phyloP scores from a whole-genome alignment of 2,888 invertebrate species.

The Chydorus sphaericus region DNA sequence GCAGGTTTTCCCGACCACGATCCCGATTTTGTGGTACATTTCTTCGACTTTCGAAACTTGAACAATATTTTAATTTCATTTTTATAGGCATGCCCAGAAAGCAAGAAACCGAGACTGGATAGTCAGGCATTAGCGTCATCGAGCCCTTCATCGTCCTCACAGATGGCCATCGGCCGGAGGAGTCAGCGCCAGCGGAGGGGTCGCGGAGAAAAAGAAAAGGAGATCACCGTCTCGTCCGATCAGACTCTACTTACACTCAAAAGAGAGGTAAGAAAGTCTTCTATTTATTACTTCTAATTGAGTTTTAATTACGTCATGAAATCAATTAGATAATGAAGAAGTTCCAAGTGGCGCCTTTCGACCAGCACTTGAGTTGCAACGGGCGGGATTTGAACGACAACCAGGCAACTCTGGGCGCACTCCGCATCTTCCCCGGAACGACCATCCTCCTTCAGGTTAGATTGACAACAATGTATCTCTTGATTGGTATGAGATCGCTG shows the following conservation, averaged over 20 bases:
- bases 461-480: too few relatives aligned
- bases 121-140: neutral
- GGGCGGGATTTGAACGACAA: constrained; percentile 25
- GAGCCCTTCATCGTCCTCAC: neutral
- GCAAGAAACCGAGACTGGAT: constrained; percentile 6
- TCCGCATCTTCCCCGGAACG: constrained; percentile 25
- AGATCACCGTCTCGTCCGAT: constrained; percentile 30
- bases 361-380: constrained; percentile 28
- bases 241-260: constrained; percentile 32
- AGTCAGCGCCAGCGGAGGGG: constrained; percentile 29
- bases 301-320: neutral
- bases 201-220: constrained; percentile 30
- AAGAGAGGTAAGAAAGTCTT: constrained; percentile 26
- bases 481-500: too few relatives aligned
- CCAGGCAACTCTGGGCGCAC: constrained; percentile 24
- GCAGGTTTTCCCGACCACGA: constrained; percentile 1
- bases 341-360: constrained; percentile 31
- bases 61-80: neutral
- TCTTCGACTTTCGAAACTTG: neutral
- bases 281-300: neutral
- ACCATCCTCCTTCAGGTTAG: constrained; percentile 25
- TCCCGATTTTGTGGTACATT: constrained; percentile 7
- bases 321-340: constrained; percentile 28
- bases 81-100: neutral
- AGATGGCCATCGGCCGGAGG: constrained; percentile 20